Conservation (phyloP, 2,888 invertebrate species). For the Melinaea menophilus region DNA sequence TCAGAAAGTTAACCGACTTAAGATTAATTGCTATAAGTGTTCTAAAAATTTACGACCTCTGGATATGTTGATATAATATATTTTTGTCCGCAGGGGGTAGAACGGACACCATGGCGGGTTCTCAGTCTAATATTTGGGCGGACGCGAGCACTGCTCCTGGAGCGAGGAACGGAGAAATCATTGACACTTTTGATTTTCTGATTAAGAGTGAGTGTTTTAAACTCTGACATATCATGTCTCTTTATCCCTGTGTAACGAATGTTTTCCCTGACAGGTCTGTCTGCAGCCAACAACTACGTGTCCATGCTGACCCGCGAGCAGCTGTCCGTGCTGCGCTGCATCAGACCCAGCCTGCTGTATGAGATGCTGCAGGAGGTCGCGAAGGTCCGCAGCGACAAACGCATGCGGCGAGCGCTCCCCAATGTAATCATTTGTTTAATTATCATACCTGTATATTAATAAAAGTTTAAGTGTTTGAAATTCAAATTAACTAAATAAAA, state of each 20-base stretch:
- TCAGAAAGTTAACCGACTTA: conserved; percentile 7
- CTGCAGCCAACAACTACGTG: conserved; percentile 66
- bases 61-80: conserved; percentile 9
- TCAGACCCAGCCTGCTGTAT: conserved; percentile 63
- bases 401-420: conserved; percentile 59
- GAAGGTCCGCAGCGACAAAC: conserved; percentile 60
- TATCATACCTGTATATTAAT: too few relatives aligned
- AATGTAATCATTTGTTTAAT: conserved; percentile 60
- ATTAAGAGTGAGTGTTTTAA: conserved; percentile 65
- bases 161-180: conserved; percentile 50
- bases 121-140: conserved; percentile 44
- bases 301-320: conserved; percentile 69
- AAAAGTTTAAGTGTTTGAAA: too few relatives aligned
- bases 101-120: conserved; percentile 42
- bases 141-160: conserved; percentile 39
- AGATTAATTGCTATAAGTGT: conserved; percentile 16
- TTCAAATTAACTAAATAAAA: too few relatives aligned
- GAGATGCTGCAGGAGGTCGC: conserved; percentile 65
- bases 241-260: neutral
- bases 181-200: conserved; percentile 64
- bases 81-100: conserved; percentile 38
- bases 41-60: conserved; percentile 15
- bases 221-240: neutral
- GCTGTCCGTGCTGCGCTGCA: conserved; percentile 56
- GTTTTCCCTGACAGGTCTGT: conserved; percentile 45